These are phyloP conservation scores for Urocynchramus pylzowi DNA, from an alignment of 2,113 vertebrate genomes.

Conservation along the genomic window DNA sequence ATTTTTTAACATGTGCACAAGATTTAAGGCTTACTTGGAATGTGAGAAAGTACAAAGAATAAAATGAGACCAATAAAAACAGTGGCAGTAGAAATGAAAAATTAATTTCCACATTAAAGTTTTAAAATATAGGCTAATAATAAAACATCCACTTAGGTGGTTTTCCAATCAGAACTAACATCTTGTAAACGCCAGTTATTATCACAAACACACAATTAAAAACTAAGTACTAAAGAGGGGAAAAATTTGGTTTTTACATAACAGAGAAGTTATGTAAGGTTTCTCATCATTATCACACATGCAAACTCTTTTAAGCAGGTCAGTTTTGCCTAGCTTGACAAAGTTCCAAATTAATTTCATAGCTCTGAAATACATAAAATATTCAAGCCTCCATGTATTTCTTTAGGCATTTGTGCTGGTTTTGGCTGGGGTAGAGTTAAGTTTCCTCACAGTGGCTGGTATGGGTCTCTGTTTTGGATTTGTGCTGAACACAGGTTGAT, in stretches of 20 bases:
- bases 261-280: background rate
- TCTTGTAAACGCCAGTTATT: background rate
- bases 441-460: background rate
- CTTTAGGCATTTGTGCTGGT: background rate
- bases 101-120: background rate
- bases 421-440: background rate
- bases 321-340: background rate
- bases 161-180: background rate
- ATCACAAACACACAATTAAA: background rate
- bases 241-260: background rate
- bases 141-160: background rate
- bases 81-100: background rate
- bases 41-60: background rate
- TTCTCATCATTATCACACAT: background rate
- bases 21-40: background rate
- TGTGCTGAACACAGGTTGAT: background rate
- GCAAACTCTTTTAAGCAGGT: background rate
- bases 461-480: background rate
- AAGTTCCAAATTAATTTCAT: background rate
- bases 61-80: background rate
- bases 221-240: background rate
- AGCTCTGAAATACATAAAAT: background rate
- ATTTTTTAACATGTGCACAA: background rate
- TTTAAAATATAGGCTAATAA: background rate
- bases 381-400: background rate